A percentile compares a stretch with the other conserved stretches of the same genome.
phyloP scores from a whole-genome alignment of 2,113 vertebrate genomes.

The Brachyhypopomus occidentalis region DNA sequence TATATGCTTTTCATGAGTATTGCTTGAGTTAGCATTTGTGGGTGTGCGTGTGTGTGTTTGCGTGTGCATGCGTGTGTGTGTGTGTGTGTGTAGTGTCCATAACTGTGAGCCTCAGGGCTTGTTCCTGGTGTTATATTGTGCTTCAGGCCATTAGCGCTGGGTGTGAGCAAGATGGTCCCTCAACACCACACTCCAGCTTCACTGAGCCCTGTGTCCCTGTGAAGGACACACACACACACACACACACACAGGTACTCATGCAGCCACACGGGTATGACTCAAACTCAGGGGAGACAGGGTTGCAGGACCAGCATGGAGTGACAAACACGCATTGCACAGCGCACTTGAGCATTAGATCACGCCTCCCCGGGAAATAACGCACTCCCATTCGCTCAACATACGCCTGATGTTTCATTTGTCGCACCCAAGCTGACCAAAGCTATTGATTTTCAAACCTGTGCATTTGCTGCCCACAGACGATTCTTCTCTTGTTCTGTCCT shows the following conservation, averaged over 20 bases:
- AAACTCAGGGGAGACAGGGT: conserved; percentile 2
- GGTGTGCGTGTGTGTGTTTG: not conserved
- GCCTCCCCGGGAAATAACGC: not conserved
- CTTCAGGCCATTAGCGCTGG: conserved; percentile 50
- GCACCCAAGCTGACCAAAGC: not conserved
- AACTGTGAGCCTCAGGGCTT: conserved; percentile 44
- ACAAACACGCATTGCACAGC: conserved; percentile 22
- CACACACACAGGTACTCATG: conserved; percentile 22
- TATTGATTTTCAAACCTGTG: not conserved
- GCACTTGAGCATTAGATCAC: conserved; percentile 20
- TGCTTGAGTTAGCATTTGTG: not conserved
- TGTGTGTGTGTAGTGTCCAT: conserved; percentile 27
- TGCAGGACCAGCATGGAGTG: conserved; percentile 23
- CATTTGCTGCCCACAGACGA: not conserved
- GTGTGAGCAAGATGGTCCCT: conserved; percentile 40
- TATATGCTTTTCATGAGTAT: not conserved
- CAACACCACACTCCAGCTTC: conserved; percentile 23
- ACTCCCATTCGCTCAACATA: conserved; percentile 10
- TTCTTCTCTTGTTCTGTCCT: not conserved
- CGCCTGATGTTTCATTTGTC: conserved; percentile 5
- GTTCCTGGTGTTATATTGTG: conserved; percentile 47
- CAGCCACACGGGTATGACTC: conserved; percentile 11
- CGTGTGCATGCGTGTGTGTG: not conserved
- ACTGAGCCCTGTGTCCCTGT: conserved; percentile 22
- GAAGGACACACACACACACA: conserved; percentile 33